Conservation (phyloP, 2,797 vertebrate species). For the Myotis daubentonii region DNA sequence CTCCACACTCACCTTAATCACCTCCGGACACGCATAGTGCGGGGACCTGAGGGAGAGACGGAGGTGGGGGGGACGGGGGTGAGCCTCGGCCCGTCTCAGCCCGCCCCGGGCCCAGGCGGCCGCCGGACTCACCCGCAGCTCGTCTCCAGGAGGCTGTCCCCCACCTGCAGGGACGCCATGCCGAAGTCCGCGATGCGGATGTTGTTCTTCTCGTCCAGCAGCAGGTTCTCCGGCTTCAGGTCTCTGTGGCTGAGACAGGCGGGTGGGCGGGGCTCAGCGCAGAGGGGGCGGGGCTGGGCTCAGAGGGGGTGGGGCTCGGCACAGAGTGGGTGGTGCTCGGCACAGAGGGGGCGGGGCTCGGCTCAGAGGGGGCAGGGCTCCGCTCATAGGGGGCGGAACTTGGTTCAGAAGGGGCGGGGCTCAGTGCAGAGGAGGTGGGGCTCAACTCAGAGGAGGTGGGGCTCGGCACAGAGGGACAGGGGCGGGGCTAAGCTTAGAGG, state of each 20-base stretch:
- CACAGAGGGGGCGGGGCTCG: no score
- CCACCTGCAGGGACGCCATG: slow-evolving; percentile 97
- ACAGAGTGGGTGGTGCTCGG: no score
- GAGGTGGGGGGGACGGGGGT: background rate
- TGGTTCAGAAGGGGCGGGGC: no score
- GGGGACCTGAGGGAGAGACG: slow-evolving; percentile 82
- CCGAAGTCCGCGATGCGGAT: slow-evolving; percentile 96
- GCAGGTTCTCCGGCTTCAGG: slow-evolving; percentile 95
- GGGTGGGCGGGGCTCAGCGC: background rate
- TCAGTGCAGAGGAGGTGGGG: no score
- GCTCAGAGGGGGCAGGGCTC: no score
- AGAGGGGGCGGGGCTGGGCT: no score
- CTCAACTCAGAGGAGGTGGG: no score
- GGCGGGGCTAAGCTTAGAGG: no score
- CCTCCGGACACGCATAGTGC: slow-evolving; percentile 86
- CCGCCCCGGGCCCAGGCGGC: background rate
- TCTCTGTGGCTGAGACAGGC: slow-evolving; percentile 91
- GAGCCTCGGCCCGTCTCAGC: background rate
- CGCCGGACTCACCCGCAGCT: slow-evolving; percentile 92
- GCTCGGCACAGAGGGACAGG: no score
- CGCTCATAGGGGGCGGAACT: no score
- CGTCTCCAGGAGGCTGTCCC: slow-evolving; percentile 95
- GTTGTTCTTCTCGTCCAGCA: slow-evolving; percentile 96
- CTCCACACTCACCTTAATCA: slow-evolving; percentile 84
- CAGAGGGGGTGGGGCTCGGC: no score